Evolutionary conservation across 2,797 vertebrate genomes (phyloP).

Genomic region (Mormyrops boulengeri): DNA sequence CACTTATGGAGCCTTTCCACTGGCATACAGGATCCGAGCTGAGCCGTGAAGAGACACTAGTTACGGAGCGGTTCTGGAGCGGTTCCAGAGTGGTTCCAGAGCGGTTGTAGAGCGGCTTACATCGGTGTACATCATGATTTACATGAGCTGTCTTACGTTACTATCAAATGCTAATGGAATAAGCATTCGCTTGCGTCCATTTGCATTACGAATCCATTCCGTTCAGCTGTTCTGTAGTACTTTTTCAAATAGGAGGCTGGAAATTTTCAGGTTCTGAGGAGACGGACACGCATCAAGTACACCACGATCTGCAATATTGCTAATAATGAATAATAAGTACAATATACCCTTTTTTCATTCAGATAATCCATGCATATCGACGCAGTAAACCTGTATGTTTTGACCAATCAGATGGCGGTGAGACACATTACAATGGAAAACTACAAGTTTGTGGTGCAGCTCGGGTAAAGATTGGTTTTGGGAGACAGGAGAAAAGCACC

Average conservation of each 20-base stretch:
- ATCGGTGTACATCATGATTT: background rate
- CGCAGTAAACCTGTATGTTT: background rate
- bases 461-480: background rate
- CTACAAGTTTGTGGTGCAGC: background rate
- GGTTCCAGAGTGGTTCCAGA: too few relatives aligned
- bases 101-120: background rate
- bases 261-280: background rate
- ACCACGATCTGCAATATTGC: background rate
- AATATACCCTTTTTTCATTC: background rate
- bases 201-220: background rate
- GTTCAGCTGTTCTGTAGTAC: background rate
- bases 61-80: background rate
- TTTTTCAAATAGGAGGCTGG: background rate
- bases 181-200: background rate
- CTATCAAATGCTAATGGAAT: background rate
- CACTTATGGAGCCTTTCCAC: background rate
- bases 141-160: background rate
- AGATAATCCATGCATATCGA: background rate
- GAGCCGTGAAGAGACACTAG: background rate
- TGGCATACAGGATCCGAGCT: background rate
- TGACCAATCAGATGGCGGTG: background rate
- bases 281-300: background rate
- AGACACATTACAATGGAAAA: background rate
- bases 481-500: background rate
- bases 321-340: background rate